phyloP scores from a whole-genome alignment of 2,797 vertebrate genomes.

The Malacoraja senta region DNA sequence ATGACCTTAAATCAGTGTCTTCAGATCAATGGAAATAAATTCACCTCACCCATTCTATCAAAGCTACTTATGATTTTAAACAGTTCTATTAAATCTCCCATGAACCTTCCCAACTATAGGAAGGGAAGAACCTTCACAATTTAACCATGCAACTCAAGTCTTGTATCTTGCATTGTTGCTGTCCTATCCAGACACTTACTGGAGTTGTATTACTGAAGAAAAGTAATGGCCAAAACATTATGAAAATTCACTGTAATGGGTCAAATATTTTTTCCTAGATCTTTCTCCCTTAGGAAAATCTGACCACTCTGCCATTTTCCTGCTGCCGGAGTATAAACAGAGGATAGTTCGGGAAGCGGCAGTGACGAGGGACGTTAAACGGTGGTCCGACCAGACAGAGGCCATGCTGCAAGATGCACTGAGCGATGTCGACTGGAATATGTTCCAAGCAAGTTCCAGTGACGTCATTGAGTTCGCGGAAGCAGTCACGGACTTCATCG shows the following conservation, averaged over 20 bases:
- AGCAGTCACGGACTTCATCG: no score
- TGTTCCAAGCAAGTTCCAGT: no score
- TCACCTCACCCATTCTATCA: not conserved
- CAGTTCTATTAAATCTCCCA: not conserved
- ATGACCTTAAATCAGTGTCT: not conserved
- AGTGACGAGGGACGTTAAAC: no score
- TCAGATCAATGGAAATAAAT: not conserved
- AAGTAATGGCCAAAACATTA: not conserved
- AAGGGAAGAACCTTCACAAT: no score
- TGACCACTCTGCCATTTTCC: no score
- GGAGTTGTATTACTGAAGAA: not conserved
- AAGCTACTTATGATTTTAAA: not conserved
- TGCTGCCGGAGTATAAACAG: no score
- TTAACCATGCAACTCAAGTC: not conserved
- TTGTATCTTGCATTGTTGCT: not conserved
- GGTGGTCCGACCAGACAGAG: no score
- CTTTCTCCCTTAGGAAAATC: no score
- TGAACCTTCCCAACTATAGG: not conserved
- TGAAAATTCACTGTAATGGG: not conserved
- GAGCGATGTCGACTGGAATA: no score
- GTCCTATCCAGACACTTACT: not conserved
- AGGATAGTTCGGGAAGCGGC: no score
- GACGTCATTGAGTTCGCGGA: no score
- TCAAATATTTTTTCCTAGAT: not conserved
- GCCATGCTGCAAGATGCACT: no score